Percentiles rank a stretch among this genome's conserved stretches.
These are phyloP conservation scores for Cephalotes varians DNA, from an alignment of 2,888 invertebrate genomes.

Conservation along the genomic window DNA sequence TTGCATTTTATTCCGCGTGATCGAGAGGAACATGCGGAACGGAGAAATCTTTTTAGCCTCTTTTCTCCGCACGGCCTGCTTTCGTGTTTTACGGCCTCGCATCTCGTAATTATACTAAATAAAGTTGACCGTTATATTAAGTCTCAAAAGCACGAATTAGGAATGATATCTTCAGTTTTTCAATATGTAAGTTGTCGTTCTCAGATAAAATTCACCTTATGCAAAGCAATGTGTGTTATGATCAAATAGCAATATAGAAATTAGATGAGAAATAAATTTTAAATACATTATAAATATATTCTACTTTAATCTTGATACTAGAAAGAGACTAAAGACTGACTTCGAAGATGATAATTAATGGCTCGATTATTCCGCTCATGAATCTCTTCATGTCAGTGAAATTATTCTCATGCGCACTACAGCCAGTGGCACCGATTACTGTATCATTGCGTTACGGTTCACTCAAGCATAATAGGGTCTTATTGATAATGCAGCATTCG, in stretches of 20 bases:
- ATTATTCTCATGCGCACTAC: not conserved
- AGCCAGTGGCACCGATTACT: slow-evolving; percentile 5
- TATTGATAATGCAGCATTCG: slow-evolving; percentile 45
- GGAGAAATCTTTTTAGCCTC: slow-evolving; percentile 1
- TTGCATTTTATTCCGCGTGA: slow-evolving; percentile 45
- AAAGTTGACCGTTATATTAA: slow-evolving; percentile 9
- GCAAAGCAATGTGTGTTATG: not conserved
- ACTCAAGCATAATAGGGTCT: slow-evolving; percentile 28
- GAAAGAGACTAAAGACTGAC: not conserved
- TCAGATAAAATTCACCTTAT: not conserved
- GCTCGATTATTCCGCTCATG: slow-evolving; percentile 23
- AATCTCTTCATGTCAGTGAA: slow-evolving; percentile 26
- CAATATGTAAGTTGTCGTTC: not conserved
- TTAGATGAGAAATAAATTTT: not conserved
- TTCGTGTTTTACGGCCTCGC: slow-evolving; percentile 20
- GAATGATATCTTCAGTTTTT: not conserved
- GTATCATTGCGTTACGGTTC: slow-evolving; percentile 20
- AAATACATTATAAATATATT: slow-evolving; percentile 8
- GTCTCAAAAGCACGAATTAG: slow-evolving; percentile 4
- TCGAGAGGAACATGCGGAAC: slow-evolving; percentile 16
- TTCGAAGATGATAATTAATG: slow-evolving; percentile 5
- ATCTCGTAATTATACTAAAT: slow-evolving; percentile 22
- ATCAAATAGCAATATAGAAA: not conserved
- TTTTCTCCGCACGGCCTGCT: slow-evolving; percentile 31
- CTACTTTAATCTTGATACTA: not conserved